These are phyloP conservation scores for Leuctra nigra DNA, from an alignment of 2,888 invertebrate species.

Conservation along the genomic window DNA sequence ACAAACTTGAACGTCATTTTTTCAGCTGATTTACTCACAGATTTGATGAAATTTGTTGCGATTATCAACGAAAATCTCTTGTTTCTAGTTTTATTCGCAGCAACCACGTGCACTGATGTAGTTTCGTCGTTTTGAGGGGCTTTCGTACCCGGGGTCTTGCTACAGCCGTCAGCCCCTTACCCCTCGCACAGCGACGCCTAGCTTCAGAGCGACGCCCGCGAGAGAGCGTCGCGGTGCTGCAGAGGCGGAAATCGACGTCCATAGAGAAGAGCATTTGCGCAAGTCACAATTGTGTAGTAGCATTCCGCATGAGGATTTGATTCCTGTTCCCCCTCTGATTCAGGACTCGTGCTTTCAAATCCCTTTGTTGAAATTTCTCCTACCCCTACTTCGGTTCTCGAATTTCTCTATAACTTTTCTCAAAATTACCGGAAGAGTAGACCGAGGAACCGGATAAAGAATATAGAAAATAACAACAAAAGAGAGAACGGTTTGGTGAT, in stretches of 20 bases:
- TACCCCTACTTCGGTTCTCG: neutral
- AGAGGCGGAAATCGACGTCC: constrained; percentile 10
- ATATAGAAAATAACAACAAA: neutral
- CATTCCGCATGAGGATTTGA: neutral
- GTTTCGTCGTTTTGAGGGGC: constrained; percentile 7
- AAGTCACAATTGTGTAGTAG: neutral
- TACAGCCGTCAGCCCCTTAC: constrained; percentile 1
- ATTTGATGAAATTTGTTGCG: neutral
- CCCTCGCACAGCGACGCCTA: constrained; percentile 4
- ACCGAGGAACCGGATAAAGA: neutral
- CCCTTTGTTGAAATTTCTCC: constrained; percentile 9
- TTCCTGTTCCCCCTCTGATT: constrained; percentile 15
- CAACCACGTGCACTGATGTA: constrained; percentile 12
- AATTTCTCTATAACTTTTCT: constrained; percentile 1
- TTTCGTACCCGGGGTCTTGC: constrained; percentile 10
- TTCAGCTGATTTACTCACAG: too few species aligned
- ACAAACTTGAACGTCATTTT: too few species aligned
- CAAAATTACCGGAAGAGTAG: constrained; percentile 1
- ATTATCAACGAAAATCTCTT: neutral
- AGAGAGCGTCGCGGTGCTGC: constrained; percentile 6
- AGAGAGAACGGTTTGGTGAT: too few species aligned
- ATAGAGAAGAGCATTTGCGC: neutral
- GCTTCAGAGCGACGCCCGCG: constrained; percentile 2
- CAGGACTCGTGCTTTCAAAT: neutral
- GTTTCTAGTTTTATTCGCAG: neutral